Conservation (phyloP, 2,113 vertebrate genomes). For the Raja brachyura region DNA sequence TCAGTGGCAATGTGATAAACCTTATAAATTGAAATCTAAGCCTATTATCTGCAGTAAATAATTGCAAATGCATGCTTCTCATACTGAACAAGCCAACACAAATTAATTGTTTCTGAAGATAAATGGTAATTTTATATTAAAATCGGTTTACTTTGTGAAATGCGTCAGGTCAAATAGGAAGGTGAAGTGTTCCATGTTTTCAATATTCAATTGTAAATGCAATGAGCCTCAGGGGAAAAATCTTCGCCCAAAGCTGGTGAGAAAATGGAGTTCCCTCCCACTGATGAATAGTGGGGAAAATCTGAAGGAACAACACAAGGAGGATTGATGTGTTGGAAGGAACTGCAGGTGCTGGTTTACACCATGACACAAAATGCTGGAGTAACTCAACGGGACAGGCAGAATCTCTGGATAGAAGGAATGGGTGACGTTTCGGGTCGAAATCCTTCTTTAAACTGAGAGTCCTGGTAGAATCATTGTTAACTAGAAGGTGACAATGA, state of each 20-base stretch:
- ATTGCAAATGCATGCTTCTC: not conserved
- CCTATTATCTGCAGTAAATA: not conserved
- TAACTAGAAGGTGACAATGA: no score
- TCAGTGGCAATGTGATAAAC: not conserved
- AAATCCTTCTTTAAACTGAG: no score
- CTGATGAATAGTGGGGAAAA: not conserved
- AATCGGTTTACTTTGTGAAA: not conserved
- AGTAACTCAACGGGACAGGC: no score
- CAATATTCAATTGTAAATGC: not conserved
- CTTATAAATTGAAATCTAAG: not conserved
- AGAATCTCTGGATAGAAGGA: no score
- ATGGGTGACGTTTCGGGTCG: no score
- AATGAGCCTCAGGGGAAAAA: not conserved
- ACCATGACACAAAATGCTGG: no score
- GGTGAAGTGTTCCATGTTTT: not conserved
- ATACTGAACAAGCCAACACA: not conserved
- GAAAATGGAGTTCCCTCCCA: not conserved
- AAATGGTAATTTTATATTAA: not conserved
- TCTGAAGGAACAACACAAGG: not conserved
- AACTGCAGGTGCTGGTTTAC: no score
- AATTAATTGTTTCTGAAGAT: slow-evolving; percentile 1
- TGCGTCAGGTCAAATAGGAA: not conserved
- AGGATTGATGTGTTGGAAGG: not conserved
- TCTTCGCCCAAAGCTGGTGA: not conserved
- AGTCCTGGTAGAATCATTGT: no score